Conservation (phyloP, 2,113 vertebrate genomes). For the Uria aalge region DNA sequence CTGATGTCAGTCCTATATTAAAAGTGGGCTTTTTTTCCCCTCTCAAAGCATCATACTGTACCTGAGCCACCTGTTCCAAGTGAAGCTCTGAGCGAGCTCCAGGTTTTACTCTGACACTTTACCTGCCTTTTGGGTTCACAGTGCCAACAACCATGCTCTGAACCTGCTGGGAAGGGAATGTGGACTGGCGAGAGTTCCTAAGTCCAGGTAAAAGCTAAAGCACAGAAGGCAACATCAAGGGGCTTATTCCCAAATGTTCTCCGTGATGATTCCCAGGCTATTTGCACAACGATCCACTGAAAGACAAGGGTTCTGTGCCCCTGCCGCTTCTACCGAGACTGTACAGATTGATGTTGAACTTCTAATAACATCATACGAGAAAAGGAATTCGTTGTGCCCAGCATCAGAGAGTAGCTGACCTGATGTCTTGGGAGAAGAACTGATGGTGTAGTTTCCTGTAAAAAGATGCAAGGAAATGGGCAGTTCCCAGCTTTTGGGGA, state of each 20-base stretch:
- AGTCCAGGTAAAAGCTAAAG: not conserved
- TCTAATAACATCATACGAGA: accelerated
- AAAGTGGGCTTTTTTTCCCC: not conserved
- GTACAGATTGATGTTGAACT: not conserved
- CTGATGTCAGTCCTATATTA: not conserved
- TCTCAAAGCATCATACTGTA: not conserved
- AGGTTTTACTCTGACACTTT: not conserved
- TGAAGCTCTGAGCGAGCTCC: not conserved
- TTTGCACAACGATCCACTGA: accelerated
- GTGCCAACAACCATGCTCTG: not conserved
- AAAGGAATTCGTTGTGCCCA: not conserved
- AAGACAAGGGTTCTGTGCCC: accelerated
- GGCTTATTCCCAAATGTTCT: not conserved
- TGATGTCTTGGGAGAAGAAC: not conserved
- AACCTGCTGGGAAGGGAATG: not conserved
- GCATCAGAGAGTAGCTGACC: not conserved
- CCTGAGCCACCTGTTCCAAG: not conserved
- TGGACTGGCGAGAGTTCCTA: not conserved
- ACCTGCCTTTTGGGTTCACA: not conserved
- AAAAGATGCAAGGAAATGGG: not conserved
- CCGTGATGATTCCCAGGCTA: not conserved
- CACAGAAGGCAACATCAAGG: not conserved
- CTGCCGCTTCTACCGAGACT: accelerated
- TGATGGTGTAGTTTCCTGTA: not conserved
- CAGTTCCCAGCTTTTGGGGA: not conserved